phyloP scores from a whole-genome alignment of 2,113 vertebrate genomes.

The Oreotragus oreotragus region DNA sequence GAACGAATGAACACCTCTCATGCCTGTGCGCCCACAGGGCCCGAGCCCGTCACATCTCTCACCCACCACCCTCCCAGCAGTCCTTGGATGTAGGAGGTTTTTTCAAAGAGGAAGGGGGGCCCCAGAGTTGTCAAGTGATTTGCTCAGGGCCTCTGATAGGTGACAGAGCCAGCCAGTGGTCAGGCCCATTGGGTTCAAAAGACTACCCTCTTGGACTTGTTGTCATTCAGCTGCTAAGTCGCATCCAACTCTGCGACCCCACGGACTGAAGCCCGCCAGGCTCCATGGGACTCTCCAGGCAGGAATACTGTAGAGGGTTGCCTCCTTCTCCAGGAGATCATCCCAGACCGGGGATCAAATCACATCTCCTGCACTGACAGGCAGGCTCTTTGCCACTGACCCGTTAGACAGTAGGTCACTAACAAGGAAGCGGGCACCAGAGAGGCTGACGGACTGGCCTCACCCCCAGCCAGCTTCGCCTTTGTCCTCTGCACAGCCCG shows the following conservation, averaged over 20 bases:
- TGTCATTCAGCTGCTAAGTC: not conserved
- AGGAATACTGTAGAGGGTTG: not conserved
- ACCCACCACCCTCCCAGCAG: not conserved
- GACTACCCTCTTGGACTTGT: not conserved
- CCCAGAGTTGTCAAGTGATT: not conserved
- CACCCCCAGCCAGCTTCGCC: not conserved
- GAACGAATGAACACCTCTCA: fast-evolving
- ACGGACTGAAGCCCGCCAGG: not conserved
- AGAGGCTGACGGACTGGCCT: not conserved
- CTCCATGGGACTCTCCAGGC: not conserved
- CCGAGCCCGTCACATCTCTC: fast-evolving
- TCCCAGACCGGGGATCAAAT: not conserved
- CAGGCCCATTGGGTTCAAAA: not conserved
- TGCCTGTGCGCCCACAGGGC: not conserved
- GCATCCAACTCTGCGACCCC: not conserved
- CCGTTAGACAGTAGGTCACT: not conserved
- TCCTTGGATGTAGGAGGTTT: not conserved
- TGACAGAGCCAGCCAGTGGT: not conserved
- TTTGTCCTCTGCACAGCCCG: not conserved
- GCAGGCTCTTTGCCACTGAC: not conserved
- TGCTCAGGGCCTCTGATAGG: not conserved
- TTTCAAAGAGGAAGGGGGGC: not conserved
- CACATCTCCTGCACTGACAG: not conserved
- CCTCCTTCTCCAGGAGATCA: not conserved
- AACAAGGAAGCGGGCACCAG: not conserved